phyloP scores from a whole-genome alignment of 2,113 vertebrate species.

The Ceuthmochares aereus region DNA sequence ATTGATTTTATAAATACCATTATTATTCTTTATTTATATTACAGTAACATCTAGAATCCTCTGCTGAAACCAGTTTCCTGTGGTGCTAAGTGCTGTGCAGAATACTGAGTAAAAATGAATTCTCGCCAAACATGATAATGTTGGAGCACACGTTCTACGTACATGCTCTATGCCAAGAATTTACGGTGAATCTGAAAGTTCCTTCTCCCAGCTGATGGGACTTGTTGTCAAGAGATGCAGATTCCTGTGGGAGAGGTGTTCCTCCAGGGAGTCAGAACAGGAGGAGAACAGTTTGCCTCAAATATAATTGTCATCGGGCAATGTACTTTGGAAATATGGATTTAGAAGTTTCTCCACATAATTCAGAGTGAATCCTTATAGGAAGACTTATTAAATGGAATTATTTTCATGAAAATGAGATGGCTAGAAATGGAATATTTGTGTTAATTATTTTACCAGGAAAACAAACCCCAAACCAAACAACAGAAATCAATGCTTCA shows the following conservation, averaged over 20 bases:
- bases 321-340: fast-evolving
- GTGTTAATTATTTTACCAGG: neutral
- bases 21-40: neutral
- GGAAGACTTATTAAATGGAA: neutral
- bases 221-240: neutral
- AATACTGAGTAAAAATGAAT: neutral
- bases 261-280: neutral
- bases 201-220: neutral
- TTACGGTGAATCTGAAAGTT: fast-evolving
- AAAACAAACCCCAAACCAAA: neutral
- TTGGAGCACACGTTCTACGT: fast-evolving
- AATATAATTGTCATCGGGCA: neutral
- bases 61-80: neutral
- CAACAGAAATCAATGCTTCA: neutral
- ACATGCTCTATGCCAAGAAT: neutral
- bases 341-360: neutral
- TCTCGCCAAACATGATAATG: neutral
- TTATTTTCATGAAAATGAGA: neutral
- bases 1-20: constrained; percentile 10
- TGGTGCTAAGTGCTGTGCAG: neutral
- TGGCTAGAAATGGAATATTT: neutral
- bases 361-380: neutral
- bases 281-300: neutral
- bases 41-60: neutral
- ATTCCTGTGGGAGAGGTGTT: neutral